Conservation (phyloP, 2,113 vertebrate genomes). For the Mormyrus lacerda region DNA sequence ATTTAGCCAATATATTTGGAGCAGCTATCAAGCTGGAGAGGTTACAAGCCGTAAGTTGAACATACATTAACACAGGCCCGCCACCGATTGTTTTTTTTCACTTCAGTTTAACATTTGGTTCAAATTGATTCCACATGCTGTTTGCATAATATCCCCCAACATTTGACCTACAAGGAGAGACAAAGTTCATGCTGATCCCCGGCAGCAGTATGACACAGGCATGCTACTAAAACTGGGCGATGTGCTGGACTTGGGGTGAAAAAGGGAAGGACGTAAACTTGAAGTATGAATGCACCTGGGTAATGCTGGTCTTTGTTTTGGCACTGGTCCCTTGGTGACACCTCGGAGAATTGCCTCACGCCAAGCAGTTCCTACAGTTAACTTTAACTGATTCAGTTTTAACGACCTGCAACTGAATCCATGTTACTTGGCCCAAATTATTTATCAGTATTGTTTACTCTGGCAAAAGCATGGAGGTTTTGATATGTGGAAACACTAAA, state of each 20-base stretch:
- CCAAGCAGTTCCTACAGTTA: background rate
- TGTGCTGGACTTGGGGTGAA: background rate
- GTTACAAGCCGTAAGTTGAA: slow-evolving; percentile 29
- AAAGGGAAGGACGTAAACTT: background rate
- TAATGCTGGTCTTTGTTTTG: background rate
- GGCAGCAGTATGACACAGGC: background rate
- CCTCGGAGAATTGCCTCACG: background rate
- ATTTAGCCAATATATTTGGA: slow-evolving; percentile 18
- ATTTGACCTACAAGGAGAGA: slow-evolving; percentile 34
- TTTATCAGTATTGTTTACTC: background rate
- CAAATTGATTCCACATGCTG: slow-evolving; percentile 64
- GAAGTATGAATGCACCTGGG: background rate
- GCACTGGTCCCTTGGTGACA: background rate
- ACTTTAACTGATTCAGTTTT: background rate
- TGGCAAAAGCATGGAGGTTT: background rate
- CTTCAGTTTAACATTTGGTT: slow-evolving; percentile 38
- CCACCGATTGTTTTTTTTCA: slow-evolving; percentile 24
- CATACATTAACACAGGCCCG: slow-evolving; percentile 22
- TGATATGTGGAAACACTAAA: background rate
- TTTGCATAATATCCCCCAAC: slow-evolving; percentile 42
- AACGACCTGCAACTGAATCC: background rate
- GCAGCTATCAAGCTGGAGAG: slow-evolving; percentile 22
- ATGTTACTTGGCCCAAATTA: background rate
- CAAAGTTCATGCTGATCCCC: slow-evolving; percentile 33
- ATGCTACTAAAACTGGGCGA: background rate